phyloP scores from a whole-genome alignment of 2,888 invertebrate species.

The Spisula solida region DNA sequence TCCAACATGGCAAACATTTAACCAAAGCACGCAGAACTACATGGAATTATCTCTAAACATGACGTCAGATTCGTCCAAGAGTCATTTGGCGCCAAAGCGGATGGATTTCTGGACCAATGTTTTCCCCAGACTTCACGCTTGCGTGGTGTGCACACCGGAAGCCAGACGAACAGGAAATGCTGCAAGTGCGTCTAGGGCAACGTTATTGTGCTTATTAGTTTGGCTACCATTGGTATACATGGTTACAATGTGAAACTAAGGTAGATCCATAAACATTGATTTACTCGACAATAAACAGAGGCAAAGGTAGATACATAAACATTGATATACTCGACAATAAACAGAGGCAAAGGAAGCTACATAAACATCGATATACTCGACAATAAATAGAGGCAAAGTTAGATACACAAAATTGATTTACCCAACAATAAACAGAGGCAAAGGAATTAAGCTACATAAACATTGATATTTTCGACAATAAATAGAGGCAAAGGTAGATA shows the following conservation, averaged over 20 bases:
- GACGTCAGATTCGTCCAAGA: slow-evolving; percentile 52
- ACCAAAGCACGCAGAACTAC: slow-evolving; percentile 36
- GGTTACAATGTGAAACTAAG: background rate
- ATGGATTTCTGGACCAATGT: slow-evolving; percentile 59
- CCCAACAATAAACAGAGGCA: too few relatives aligned
- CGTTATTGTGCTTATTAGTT: background rate
- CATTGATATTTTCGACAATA: too few relatives aligned
- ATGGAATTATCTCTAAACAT: slow-evolving; percentile 51
- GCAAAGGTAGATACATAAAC: too few relatives aligned
- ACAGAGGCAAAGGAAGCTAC: too few relatives aligned
- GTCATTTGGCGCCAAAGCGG: slow-evolving; percentile 35
- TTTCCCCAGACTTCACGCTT: slow-evolving; percentile 21
- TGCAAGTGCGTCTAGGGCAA: background rate
- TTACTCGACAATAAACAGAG: too few relatives aligned
- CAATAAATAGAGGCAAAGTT: too few relatives aligned
- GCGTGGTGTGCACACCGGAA: background rate
- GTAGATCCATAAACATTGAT: too few relatives aligned
- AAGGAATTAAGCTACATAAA: too few relatives aligned
- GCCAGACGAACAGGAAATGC: background rate
- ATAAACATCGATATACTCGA: too few relatives aligned
- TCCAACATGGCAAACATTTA: slow-evolving; percentile 51
- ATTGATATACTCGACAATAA: too few relatives aligned
- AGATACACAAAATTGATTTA: too few relatives aligned
- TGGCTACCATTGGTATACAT: background rate
- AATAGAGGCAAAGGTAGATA: too few relatives aligned